Conservation (phyloP, 1,140 invertebrate genomes). For the Phymorhynchus buccinoides region DNA sequence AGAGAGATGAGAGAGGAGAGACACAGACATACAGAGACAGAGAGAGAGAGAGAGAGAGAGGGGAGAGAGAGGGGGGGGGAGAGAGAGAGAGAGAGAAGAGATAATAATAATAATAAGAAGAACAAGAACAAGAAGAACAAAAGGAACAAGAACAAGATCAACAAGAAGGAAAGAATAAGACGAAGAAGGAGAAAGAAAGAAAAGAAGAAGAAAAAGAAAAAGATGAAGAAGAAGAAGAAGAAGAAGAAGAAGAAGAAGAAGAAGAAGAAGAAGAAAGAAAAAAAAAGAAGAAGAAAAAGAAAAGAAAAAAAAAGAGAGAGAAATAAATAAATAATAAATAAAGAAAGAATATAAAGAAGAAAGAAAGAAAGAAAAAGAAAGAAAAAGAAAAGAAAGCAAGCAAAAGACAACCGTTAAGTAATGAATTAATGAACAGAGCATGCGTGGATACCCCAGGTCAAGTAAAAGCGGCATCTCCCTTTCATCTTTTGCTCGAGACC, state of each 20-base stretch:
- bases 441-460: background rate
- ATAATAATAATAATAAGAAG: background rate
- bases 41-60: conserved; percentile 18
- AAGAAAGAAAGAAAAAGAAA: background rate
- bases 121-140: background rate
- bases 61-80: background rate
- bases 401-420: background rate
- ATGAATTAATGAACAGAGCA: background rate
- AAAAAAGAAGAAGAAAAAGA: conserved; percentile 19
- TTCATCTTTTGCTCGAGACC: too few relatives aligned
- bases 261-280: background rate
- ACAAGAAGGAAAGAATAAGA: too few relatives aligned
- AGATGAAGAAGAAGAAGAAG: conserved; percentile 9
- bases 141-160: background rate
- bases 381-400: conserved; percentile 8
- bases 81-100: background rate
- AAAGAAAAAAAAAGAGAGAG: conserved; percentile 5
- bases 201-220: conserved; percentile 10
- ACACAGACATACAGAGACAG: background rate
- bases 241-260: background rate
- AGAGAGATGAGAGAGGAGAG: background rate
- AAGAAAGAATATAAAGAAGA: too few relatives aligned
- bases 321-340: background rate
- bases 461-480: background rate
- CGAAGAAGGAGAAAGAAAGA: too few relatives aligned